A percentile compares a stretch with the other conserved stretches of the same genome.
These are phyloP conservation scores for Caenorhabditis latens DNA, from an alignment of 1,140 invertebrate genomes.

Conservation along the genomic window DNA sequence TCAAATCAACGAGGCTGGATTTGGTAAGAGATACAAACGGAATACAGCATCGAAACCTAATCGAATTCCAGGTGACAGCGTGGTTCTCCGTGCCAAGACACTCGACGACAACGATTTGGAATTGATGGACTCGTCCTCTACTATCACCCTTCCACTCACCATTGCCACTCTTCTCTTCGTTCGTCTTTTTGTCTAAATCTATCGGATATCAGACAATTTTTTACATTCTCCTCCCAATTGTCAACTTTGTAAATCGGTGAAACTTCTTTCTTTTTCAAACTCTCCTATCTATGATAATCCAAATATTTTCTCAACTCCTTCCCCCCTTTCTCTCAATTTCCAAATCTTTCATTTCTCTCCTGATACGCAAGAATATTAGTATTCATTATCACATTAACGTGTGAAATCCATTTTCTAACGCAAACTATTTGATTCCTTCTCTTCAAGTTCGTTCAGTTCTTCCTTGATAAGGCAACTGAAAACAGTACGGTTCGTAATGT, in stretches of 20 bases:
- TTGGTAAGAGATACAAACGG: not conserved
- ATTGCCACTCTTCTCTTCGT: constrained; percentile 27
- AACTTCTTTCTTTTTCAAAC: too few species aligned
- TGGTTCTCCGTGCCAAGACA: constrained; percentile 29
- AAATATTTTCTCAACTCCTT: not conserved
- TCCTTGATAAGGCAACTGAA: constrained; percentile 22
- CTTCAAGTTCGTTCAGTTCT: constrained; percentile 18
- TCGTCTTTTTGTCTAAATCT: constrained; percentile 13
- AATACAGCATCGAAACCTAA: not conserved
- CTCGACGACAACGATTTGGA: constrained; percentile 43
- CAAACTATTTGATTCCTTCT: not conserved
- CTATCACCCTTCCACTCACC: not conserved
- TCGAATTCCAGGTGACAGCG: constrained; percentile 55
- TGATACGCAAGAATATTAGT: constrained; percentile 1
- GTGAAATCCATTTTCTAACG: not conserved
- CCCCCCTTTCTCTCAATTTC: not conserved
- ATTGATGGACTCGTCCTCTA: constrained; percentile 38
- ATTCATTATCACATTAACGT: constrained; percentile 51
- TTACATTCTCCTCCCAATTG: not conserved
- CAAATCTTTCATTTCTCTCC: constrained; percentile 13
- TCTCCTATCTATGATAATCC: not conserved
- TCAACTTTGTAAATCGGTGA: constrained; percentile 51
- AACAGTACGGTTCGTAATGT: constrained; percentile 5
- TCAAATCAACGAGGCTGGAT: constrained; percentile 58
- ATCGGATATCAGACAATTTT: not conserved